These are phyloP conservation scores for Trichacis sp. DNA, from an alignment of 2,888 invertebrate species.

Conservation along the genomic window DNA sequence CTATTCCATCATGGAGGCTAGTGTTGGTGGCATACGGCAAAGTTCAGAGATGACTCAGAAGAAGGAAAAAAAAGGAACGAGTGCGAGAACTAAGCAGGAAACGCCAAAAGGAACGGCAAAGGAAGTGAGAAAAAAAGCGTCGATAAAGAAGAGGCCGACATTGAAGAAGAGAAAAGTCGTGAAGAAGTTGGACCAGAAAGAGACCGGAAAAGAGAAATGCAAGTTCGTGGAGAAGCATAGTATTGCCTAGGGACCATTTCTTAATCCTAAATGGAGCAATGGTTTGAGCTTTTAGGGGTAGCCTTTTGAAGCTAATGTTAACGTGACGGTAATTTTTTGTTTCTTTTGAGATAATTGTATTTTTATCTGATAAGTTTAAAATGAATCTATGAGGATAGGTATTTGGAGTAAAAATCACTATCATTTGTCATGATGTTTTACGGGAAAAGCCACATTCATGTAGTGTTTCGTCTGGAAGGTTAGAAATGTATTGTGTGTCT, in stretches of 20 bases:
- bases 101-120: slow-evolving; percentile 65
- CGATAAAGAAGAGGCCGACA: slow-evolving; percentile 26
- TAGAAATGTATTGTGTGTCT: too few species aligned
- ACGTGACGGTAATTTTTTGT: slow-evolving; percentile 92
- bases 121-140: slow-evolving; percentile 63
- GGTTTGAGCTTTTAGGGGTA: slow-evolving; percentile 94
- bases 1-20: slow-evolving; percentile 64
- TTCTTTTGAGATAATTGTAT: too few species aligned
- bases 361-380: too few species aligned
- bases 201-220: slow-evolving; percentile 61
- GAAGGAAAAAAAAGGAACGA: slow-evolving; percentile 51
- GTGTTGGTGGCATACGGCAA: slow-evolving; percentile 62
- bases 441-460: too few species aligned
- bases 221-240: slow-evolving; percentile 62
- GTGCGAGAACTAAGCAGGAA: slow-evolving; percentile 44
- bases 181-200: slow-evolving; percentile 69
- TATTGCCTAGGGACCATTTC: slow-evolving; percentile 68
- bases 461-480: too few species aligned
- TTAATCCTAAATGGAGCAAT: slow-evolving; percentile 84
- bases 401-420: too few species aligned
- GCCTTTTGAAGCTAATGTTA: slow-evolving; percentile 85
- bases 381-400: too few species aligned
- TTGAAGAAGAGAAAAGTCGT: slow-evolving; percentile 12
- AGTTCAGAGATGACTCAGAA: slow-evolving; percentile 62
- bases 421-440: too few species aligned